Evolutionary conservation across 53 echinoderm and acorn worm species (phyloP), one percentile per base, ranked within the genome.

Genomic region (Holothuria leucospilota): DNA sequence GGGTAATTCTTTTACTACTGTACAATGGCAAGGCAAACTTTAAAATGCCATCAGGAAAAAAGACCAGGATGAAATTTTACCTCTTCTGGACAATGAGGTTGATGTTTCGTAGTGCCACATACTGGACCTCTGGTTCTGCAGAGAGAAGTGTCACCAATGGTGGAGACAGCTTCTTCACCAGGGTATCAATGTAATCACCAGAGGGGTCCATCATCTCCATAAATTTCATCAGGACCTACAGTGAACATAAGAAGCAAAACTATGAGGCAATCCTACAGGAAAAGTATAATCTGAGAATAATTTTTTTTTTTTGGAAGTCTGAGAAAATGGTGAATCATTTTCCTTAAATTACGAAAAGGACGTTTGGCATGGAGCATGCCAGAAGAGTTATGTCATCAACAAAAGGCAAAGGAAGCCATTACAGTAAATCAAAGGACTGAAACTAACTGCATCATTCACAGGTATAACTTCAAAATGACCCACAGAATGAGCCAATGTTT

Each of bases 21-120:
- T n/a, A n/a, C n/a, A n/a, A n/a, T n/a, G n/a, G n/a, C n/a, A n/a
- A n/a, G n/a, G n/a, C n/a, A n/a, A n/a, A n/a, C n/a, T n/a, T n/a
- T n/a, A n/a, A n/a, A n/a, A n/a, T n/a, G n/a, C n/a, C 34, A 34
- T n/a, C 20, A 13, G 6, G 6, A 12, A 3, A n/a, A 27, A 21
- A 27, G 2, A 11, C 7, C 13, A 58, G 60, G 8, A 7, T 46
- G 46, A 7, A 15, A 41, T 38, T 78, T 30, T 61, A 96, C 97
- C 97, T 94, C 81, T 94, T 96, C 90, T 96, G 97, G 20, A 96
- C 97, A 40, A 96, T 96, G 39, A 96, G 90, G 78, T 96, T 96
- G 90, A 96, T 96, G 86, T 96, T 96, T 16, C 97, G 86, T 52
- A 96, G 93, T 30, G 97, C 97, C 29, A 96, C 97, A 59, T 96